Conservation (phyloP, 1,140 invertebrate species). For the Zaprionus davidi region DNA sequence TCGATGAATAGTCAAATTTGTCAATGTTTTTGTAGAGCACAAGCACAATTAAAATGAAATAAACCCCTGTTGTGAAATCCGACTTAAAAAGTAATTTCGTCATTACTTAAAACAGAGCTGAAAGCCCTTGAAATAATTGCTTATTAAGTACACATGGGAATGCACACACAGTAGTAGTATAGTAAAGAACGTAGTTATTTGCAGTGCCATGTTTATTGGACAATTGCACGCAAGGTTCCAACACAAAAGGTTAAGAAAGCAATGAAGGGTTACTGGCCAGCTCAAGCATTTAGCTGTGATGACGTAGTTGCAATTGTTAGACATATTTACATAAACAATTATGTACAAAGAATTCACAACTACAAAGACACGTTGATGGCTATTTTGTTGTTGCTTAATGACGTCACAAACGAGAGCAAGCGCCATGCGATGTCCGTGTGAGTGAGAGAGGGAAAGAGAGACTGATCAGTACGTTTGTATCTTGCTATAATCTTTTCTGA, state of each 20-base stretch:
- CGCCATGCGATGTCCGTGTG: conserved; percentile 1
- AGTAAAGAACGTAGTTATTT: neutral
- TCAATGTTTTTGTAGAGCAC: neutral
- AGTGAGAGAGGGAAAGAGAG: neutral
- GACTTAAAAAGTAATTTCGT: neutral
- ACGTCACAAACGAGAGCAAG: conserved; percentile 32
- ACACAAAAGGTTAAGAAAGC: neutral
- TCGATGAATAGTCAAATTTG: neutral
- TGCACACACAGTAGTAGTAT: neutral
- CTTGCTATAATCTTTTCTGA: conserved; percentile 9
- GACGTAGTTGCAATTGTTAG: neutral
- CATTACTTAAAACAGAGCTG: neutral
- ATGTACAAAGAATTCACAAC: neutral
- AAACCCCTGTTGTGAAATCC: neutral
- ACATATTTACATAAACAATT: neutral
- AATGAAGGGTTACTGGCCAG: neutral
- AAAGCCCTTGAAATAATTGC: conserved; percentile 7
- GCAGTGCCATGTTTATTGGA: neutral
- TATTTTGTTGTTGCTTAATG: conserved; percentile 19
- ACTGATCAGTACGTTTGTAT: neutral
- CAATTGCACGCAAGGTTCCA: conserved; percentile 11
- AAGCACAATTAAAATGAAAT: neutral
- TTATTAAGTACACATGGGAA: neutral
- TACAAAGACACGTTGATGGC: neutral
- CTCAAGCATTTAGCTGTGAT: neutral